Conservation (phyloP, 2,888 invertebrate species). For the Eupithecia subfuscata region DNA sequence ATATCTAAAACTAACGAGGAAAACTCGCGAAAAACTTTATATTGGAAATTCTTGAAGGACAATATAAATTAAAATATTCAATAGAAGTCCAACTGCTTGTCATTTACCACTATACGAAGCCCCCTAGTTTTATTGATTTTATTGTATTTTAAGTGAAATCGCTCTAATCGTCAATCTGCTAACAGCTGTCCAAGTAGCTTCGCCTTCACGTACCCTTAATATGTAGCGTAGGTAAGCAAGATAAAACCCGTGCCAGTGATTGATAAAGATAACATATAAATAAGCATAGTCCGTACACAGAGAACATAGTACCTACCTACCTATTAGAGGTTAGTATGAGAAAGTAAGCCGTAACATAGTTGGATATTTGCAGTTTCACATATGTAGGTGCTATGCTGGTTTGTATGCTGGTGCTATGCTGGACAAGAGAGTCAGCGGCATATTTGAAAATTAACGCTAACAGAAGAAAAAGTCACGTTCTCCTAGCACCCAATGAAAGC, state of each 20-base stretch:
- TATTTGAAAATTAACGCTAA: neutral
- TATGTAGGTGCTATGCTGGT: no score
- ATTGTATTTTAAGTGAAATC: neutral
- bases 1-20: neutral
- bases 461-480: neutral
- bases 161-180: neutral
- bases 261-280: neutral
- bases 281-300: neutral
- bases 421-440: neutral
- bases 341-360: neutral
- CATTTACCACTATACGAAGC: neutral
- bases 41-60: neutral
- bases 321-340: no score
- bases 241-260: neutral
- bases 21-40: neutral
- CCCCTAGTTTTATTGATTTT: neutral
- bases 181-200: neutral
- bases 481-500: conserved; percentile 3
- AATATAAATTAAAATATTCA: neutral
- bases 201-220: neutral
- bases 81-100: neutral
- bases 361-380: neutral
- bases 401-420: no score
- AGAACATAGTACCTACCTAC: no score
- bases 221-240: neutral